These are phyloP conservation scores for Sebastiscus tertius DNA, from an alignment of 2,797 vertebrate genomes.

Conservation along the genomic window DNA sequence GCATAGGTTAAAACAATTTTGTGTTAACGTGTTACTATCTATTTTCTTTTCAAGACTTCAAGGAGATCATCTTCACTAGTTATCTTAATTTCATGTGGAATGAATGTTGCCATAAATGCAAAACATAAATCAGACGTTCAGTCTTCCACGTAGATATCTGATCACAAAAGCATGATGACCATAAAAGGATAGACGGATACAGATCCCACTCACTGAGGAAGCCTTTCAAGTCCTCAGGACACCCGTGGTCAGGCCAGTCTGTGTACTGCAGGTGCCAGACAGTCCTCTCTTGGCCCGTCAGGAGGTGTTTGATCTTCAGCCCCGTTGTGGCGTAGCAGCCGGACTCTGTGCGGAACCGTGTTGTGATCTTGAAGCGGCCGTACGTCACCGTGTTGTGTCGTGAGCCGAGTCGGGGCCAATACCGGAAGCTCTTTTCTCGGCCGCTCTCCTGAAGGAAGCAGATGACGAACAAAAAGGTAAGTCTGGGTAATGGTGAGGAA, in stretches of 20 bases:
- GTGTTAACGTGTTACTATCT: too few relatives aligned
- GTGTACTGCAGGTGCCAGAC: slow-evolving; percentile 99
- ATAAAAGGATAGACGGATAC: background rate
- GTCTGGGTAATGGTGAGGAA: background rate
- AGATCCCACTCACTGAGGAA: slow-evolving; percentile 89
- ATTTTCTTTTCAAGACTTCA: background rate
- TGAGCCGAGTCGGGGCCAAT: slow-evolving; percentile 97
- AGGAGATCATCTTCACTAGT: background rate
- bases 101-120: background rate
- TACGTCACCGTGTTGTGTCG: slow-evolving; percentile 96
- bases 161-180: background rate
- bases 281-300: slow-evolving; percentile 94
- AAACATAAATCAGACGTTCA: background rate
- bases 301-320: slow-evolving; percentile 95
- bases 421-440: slow-evolving; percentile 95
- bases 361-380: slow-evolving; percentile 97
- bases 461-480: background rate
- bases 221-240: slow-evolving; percentile 95
- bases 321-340: slow-evolving; percentile 98
- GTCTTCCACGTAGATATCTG: background rate
- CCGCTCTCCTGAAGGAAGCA: slow-evolving; percentile 87
- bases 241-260: slow-evolving; percentile 98
- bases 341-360: slow-evolving; percentile 95
- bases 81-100: background rate
- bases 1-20: too few relatives aligned